Evolutionary conservation across 2,113 vertebrate species (phyloP), one percentile per base, ranked within the genome.

Genomic region (Hippocampus barbouri): DNA sequence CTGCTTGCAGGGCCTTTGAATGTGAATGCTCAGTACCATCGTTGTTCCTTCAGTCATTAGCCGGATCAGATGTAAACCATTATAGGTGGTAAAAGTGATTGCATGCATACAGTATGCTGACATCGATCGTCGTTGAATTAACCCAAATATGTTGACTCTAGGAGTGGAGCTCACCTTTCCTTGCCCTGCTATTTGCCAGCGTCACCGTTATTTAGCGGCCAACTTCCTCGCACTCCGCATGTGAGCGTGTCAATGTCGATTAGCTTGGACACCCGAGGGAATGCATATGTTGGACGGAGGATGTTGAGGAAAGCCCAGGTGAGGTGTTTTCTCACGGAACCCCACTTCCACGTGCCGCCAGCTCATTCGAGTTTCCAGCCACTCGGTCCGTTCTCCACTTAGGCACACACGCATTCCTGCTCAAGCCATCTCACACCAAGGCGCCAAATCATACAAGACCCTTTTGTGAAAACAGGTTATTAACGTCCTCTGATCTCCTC

Each of bases 281-380:
- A 69, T 70, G 69, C 23, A 72, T 53, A 76, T 2, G 70, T 10
- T 66, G 25, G 70, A 56, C 59, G 70, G 25, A 76, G 75, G 71
- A 77, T 75, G 60, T 70, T 0, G 73, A 85, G 84, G 86, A 81
- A 86, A 89, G 78, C 83, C 83, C 85, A 83, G 73, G 56, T 81
- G 83, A 85, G 80, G 75, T 83, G 81, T 82, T 88, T 82, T 69
- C 79, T 76, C 70, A 78, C 69, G 80, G 80, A 85, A 78, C 87
- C 75, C 70, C 84, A 75, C 77, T 34, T 79, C 64, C 43, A 62
- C 68, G 62, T 47, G 61, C 62, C 51, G 74, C 80, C 25, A 72
- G 68, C 68, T 78, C 4, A 54, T 85, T 85, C 81, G 15, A 87
- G 60, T 91, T 90, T 89, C 87, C 86, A 84, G 61, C 60, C 68